Evolutionary conservation across 2,888 invertebrate species (phyloP).

Genomic region (Caenorhabditis virilis): DNA sequence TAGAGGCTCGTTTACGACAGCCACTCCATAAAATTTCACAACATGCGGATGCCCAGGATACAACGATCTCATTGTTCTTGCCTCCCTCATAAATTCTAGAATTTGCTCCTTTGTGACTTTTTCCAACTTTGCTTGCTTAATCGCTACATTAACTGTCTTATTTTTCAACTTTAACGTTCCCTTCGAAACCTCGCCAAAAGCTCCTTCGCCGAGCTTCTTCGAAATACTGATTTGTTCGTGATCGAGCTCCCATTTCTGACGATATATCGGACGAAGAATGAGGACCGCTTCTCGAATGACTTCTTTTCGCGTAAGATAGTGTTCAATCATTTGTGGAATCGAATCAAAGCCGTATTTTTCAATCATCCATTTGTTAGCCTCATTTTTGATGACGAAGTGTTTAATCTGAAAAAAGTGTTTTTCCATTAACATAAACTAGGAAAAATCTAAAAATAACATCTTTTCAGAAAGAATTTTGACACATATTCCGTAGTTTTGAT

Average conservation of each 20-base stretch:
- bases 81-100: slow-evolving; percentile 54
- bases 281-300: slow-evolving; percentile 15
- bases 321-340: slow-evolving; percentile 20
- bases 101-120: slow-evolving; percentile 52
- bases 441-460: no score
- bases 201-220: slow-evolving; percentile 61
- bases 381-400: slow-evolving; percentile 35
- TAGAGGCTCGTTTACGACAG: slow-evolving; percentile 47
- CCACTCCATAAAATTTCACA: slow-evolving; percentile 52
- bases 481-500: no score
- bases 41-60: slow-evolving; percentile 54
- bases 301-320: slow-evolving; percentile 18
- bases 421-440: no score
- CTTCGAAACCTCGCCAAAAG: slow-evolving; percentile 55
- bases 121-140: slow-evolving; percentile 49
- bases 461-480: no score
- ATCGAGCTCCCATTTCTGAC: slow-evolving; percentile 53
- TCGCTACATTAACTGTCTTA: slow-evolving; percentile 15
- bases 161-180: slow-evolving; percentile 16
- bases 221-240: slow-evolving; percentile 45
- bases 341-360: slow-evolving; percentile 26
- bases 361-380: slow-evolving; percentile 26
- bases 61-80: slow-evolving; percentile 51
- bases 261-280: slow-evolving; percentile 26
- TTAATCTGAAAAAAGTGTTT: slow-evolving; percentile 32